Evolutionary conservation across 2,113 vertebrate genomes (phyloP).

Genomic region (Hyaena hyaena): DNA sequence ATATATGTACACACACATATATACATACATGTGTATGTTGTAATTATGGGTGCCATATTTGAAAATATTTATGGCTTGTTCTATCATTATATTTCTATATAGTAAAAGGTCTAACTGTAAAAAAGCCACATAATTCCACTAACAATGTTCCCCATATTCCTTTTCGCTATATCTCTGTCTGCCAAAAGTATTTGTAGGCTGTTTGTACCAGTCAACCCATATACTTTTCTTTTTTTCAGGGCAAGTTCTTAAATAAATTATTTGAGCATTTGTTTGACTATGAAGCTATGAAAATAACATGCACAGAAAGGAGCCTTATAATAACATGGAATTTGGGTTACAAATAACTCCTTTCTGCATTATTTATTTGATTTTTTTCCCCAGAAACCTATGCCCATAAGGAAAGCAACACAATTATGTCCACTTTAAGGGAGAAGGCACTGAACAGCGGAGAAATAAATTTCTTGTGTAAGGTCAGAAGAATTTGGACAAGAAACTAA

Average conservation of each 20-base stretch:
- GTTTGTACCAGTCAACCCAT: not conserved
- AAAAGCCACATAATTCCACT: not conserved
- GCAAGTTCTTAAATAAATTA: not conserved
- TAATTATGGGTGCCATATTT: rapidly evolving
- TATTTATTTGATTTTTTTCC: constrained; percentile 20
- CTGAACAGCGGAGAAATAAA: not conserved
- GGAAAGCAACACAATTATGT: not conserved
- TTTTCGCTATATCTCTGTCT: not conserved
- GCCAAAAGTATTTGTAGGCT: not conserved
- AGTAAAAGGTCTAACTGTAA: not conserved
- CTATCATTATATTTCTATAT: not conserved
- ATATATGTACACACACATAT: not conserved
- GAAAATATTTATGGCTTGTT: not conserved
- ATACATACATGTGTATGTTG: rapidly evolving
- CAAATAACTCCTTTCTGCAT: not conserved
- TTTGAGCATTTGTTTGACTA: not conserved
- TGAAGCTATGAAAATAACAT: not conserved
- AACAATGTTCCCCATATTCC: not conserved
- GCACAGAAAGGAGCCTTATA: not conserved
- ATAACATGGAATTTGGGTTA: not conserved
- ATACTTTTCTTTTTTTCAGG: not conserved
- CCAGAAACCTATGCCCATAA: not conserved
- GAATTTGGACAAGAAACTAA: not conserved
- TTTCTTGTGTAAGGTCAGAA: not conserved
- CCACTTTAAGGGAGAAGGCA: not conserved